Conservation (phyloP, 2,797 vertebrate species). For the Siniperca scherzeri region DNA sequence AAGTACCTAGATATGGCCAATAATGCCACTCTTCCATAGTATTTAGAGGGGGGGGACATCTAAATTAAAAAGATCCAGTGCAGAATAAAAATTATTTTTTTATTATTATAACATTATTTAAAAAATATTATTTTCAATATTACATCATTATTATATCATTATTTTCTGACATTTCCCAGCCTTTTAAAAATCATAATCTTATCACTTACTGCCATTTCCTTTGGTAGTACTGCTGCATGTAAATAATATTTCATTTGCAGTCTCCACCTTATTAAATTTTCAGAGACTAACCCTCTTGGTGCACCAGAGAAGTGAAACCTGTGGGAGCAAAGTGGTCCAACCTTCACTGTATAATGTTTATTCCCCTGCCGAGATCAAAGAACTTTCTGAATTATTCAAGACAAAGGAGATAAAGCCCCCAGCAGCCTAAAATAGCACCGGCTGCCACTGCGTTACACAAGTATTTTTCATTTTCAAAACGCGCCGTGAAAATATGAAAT, state of each 20-base stretch:
- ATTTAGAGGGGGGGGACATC: not conserved
- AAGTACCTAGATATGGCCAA: not conserved
- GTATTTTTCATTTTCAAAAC: not conserved
- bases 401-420: conserved; percentile 28
- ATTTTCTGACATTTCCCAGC: not conserved
- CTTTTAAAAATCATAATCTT: not conserved
- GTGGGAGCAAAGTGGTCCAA: conserved; percentile 16
- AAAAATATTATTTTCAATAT: no score
- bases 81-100: not conserved
- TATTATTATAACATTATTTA: no score
- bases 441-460: not conserved
- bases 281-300: not conserved
- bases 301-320: conserved; percentile 29
- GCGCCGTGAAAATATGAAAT: not conserved
- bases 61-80: not conserved
- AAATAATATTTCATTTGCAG: conserved; percentile 14
- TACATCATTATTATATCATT: not conserved
- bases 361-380: conserved; percentile 61
- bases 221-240: not conserved
- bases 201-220: not conserved
- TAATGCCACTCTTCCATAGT: not conserved
- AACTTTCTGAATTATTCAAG: conserved; percentile 70
- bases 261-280: conserved; percentile 9
- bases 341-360: conserved; percentile 17
- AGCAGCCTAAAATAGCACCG: conserved; percentile 19